phyloP scores from a whole-genome alignment of 2,797 vertebrate genomes.

The Phaenicophaeus curvirostris region DNA sequence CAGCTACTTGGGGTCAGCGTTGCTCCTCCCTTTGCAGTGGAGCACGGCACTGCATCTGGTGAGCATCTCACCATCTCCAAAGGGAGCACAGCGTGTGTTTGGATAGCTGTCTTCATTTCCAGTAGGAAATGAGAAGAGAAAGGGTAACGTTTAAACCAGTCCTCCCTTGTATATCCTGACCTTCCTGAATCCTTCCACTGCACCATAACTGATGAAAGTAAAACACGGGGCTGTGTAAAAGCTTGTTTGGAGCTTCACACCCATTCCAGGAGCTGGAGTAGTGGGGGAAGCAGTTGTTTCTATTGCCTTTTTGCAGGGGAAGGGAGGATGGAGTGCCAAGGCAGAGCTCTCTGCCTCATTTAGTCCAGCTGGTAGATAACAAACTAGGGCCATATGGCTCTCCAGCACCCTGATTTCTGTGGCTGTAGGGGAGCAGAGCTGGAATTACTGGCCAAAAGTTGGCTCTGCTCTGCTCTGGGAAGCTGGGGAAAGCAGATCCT shows the following conservation, averaged over 20 bases:
- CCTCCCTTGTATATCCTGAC: background rate
- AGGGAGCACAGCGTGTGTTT: background rate
- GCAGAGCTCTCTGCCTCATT: constrained; percentile 10
- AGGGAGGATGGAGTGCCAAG: background rate
- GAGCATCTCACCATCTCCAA: background rate
- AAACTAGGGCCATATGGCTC: constrained; percentile 3
- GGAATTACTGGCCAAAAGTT: background rate
- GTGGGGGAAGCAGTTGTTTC: background rate
- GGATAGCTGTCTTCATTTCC: background rate
- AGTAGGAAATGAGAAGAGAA: background rate
- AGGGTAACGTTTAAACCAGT: background rate
- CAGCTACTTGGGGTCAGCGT: background rate
- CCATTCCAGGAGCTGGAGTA: accelerated
- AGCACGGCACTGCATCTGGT: background rate
- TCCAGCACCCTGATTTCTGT: background rate
- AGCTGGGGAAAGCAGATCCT: background rate
- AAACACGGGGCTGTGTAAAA: background rate
- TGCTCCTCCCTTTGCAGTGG: background rate
- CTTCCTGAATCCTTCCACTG: background rate
- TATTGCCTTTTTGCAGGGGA: background rate
- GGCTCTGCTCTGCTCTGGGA: background rate
- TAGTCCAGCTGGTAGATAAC: background rate
- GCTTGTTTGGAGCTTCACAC: background rate
- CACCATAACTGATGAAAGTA: background rate
- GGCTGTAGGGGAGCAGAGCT: background rate